Conservation (phyloP, 2,888 invertebrate genomes). For the Xylota sylvarum region DNA sequence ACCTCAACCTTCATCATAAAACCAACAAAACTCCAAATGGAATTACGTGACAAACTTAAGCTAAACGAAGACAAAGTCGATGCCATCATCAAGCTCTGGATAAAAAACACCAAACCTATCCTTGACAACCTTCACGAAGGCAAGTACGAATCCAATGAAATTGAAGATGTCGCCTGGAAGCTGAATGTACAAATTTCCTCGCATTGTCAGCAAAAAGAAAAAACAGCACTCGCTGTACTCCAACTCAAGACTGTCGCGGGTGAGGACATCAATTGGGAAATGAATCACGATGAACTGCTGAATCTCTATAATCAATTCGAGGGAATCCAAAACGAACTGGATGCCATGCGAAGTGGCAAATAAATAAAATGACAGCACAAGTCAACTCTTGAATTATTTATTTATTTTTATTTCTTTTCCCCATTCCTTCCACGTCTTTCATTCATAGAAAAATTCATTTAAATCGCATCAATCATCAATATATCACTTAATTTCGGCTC, state of each 20-base stretch:
- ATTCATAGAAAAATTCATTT: constrained; percentile 53
- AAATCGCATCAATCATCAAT: constrained; percentile 44
- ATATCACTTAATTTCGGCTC: constrained; percentile 63
- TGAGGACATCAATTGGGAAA: constrained; percentile 85
- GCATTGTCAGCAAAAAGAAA: constrained; percentile 85
- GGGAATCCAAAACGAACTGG: constrained; percentile 85
- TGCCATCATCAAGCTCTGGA: constrained; percentile 86
- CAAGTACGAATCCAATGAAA: constrained; percentile 84
- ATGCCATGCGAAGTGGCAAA: constrained; percentile 80
- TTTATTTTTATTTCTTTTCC: constrained; percentile 37
- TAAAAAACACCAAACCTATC: constrained; percentile 85
- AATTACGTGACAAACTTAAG: constrained; percentile 85
- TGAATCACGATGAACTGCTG: constrained; percentile 86
- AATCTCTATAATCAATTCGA: constrained; percentile 86
- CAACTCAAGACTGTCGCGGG: constrained; percentile 85
- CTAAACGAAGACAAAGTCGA: constrained; percentile 86
- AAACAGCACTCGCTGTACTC: constrained; percentile 85
- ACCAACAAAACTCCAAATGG: constrained; percentile 85
- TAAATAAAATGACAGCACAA: constrained; percentile 20
- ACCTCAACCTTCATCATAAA: constrained; percentile 86
- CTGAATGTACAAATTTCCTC: constrained; percentile 86
- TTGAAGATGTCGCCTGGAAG: constrained; percentile 86
- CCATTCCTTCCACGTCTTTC: constrained; percentile 14
- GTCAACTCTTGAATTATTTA: constrained; percentile 37
- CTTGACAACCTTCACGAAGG: constrained; percentile 85